These are phyloP conservation scores for Sinocyclocheilus maitianheensis DNA, from an alignment of 2,113 vertebrate genomes.

Conservation along the genomic window DNA sequence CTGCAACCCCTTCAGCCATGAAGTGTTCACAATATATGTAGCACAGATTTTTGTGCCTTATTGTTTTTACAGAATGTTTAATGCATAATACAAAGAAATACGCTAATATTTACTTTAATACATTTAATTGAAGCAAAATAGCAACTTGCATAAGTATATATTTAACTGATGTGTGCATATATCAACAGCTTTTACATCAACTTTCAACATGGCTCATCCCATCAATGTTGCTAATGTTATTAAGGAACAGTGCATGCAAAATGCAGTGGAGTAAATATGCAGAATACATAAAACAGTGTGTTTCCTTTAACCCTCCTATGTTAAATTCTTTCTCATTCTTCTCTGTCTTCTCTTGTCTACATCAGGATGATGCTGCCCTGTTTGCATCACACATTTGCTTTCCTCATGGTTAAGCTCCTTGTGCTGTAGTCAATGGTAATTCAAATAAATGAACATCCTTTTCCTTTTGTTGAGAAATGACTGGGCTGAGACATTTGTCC, in stretches of 20 bases:
- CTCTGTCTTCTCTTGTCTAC: not conserved
- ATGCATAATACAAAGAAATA: not conserved
- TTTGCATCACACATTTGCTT: not conserved
- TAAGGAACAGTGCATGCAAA: not conserved
- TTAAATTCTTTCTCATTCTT: slow-evolving; percentile 17
- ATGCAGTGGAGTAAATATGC: not conserved
- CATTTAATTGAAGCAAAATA: not conserved
- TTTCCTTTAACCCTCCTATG: not conserved
- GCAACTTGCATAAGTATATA: not conserved
- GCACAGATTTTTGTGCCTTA: not conserved
- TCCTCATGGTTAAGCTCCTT: not conserved
- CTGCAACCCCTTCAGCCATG: not conserved
- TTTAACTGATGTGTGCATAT: not conserved
- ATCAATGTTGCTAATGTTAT: not conserved
- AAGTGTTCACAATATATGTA: not conserved
- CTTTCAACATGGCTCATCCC: not conserved
- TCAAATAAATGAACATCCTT: slow-evolving; percentile 63
- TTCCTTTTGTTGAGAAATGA: slow-evolving; percentile 53
- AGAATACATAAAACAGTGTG: not conserved
- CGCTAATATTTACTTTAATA: not conserved
- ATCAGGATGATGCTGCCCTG: not conserved
- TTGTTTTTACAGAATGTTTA: not conserved
- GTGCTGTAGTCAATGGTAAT: slow-evolving; percentile 45
- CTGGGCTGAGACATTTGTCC: slow-evolving; percentile 49
- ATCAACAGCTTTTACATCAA: not conserved